These are phyloP conservation scores for Nematostella vectensis DNA, from an alignment of 92 coral and sea anemone genomes.

Conservation along the genomic window DNA sequence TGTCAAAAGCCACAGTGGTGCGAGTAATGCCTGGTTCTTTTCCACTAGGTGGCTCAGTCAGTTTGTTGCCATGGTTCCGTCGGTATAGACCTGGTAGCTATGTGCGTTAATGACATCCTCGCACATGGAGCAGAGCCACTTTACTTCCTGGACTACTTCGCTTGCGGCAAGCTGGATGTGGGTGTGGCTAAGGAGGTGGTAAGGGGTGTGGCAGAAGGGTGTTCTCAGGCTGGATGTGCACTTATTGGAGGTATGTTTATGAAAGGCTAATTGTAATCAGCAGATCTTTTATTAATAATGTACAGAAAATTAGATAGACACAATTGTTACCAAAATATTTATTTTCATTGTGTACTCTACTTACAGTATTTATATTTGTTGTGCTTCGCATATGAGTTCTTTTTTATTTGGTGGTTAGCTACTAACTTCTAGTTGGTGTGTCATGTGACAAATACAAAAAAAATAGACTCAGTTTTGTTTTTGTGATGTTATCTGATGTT, in stretches of 20 bases:
- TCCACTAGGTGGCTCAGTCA: slow-evolving; percentile 79
- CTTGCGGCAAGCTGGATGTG: slow-evolving; percentile 69
- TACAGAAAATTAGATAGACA: no score
- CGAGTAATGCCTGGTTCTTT: no score
- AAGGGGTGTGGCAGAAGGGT: slow-evolving; percentile 77
- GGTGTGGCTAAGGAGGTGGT: slow-evolving; percentile 75
- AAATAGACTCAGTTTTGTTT: not conserved
- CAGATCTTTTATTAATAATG: no score
- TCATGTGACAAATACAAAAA: not conserved
- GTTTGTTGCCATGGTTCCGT: slow-evolving; percentile 64
- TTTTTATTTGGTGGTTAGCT: not conserved
- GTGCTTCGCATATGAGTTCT: not conserved
- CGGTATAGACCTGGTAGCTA: slow-evolving; percentile 92
- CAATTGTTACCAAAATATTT: no score
- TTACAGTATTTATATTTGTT: no score
- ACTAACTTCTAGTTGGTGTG: not conserved
- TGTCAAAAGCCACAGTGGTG: no score
- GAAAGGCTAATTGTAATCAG: no score
- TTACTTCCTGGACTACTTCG: slow-evolving; percentile 90
- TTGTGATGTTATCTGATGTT: not conserved
- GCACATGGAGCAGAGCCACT: slow-evolving; percentile 98
- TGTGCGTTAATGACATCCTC: slow-evolving; percentile 95
- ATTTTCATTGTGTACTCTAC: no score
- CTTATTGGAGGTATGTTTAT: slow-evolving; percentile 84
- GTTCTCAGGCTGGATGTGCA: slow-evolving; percentile 85